Percentiles rank a stretch among this genome's conserved stretches.
Conservation (phyloP, 2,113 vertebrate genomes). For the Albula goreensis region DNA sequence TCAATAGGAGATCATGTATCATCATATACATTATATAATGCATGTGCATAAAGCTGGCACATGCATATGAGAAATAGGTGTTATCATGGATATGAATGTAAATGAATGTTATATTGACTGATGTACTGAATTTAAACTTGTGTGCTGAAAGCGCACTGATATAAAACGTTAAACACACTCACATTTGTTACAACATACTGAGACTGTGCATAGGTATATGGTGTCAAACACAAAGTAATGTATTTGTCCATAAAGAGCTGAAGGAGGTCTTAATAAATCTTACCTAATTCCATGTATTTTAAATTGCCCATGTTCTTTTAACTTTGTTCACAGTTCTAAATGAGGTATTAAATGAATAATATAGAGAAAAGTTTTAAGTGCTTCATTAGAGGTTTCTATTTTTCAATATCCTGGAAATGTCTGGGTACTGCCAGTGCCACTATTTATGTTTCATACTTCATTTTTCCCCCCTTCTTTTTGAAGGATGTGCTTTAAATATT, state of each 20-base stretch:
- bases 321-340: slow-evolving; percentile 58
- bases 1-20: background rate
- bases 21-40: background rate
- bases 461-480: slow-evolving; percentile 2
- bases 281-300: slow-evolving; percentile 56
- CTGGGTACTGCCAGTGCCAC: slow-evolving; percentile 66
- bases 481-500: slow-evolving; percentile 48
- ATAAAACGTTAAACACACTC: background rate
- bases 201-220: background rate
- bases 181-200: background rate
- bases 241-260: slow-evolving; percentile 10
- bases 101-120: background rate
- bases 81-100: background rate
- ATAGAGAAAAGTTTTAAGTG: slow-evolving; percentile 62
- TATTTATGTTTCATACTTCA: slow-evolving; percentile 45
- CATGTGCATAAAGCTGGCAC: background rate
- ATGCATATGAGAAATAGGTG: background rate
- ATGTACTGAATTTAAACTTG: background rate
- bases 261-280: slow-evolving; percentile 14
- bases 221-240: background rate
- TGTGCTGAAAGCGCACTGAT: background rate
- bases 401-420: slow-evolving; percentile 64
- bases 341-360: slow-evolving; percentile 65
- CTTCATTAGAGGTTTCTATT: slow-evolving; percentile 61
- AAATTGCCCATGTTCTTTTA: slow-evolving; percentile 62